Evolutionary conservation across 2,888 invertebrate species (phyloP), one percentile per base, ranked within the genome.

Genomic region (Sylvicola fuscatus): DNA sequence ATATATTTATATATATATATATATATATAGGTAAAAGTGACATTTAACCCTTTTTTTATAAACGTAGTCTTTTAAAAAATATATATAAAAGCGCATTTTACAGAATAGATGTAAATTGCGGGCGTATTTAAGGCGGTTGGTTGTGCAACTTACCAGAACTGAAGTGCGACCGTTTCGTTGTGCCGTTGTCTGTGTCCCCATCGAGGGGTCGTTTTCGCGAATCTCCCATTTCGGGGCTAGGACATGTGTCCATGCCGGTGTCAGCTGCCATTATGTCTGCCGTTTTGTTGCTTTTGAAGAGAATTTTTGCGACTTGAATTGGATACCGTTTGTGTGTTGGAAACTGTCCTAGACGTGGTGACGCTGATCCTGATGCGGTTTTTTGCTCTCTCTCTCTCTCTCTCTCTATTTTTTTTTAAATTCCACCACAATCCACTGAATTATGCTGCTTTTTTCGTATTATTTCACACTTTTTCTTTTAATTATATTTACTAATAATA

Each of bases 231-330:
- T 84, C 84, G 64, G 84, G 83, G 70, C 83, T 83, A 63, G 83
- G 78, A 72, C 83, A 83, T 70, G 83, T 80, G 72, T 83, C 83
- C 82, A 83, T 83, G 70, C 79, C 79, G 70, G 80, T 78, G 64
- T 77, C 78, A 66, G 82, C 82, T 70, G 82, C 83, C 82, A 83
- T 83, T 29, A 29, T 29, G n/a, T 29, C 14, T 6, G n/a, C 29
- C 29, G n/a, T 29, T 29, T 29, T 13, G 29, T 29, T 29, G 14
- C 29, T 29, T 29, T 29, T 13, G 29, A 21, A 21, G 21, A 21
- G 21, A 21, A 21, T 21, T 21, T 21, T 21, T 21, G 21, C 21
- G 4, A 21, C 21, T 21, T 8, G 8, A 21, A 21, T 6, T 21
- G 21, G 8, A 6, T 6, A 4, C 21, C 21, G 21, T 21, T 21